Evolutionary conservation across 53 echinoderm and acorn worm species (phyloP).

Genomic region (Henricia sp.): DNA sequence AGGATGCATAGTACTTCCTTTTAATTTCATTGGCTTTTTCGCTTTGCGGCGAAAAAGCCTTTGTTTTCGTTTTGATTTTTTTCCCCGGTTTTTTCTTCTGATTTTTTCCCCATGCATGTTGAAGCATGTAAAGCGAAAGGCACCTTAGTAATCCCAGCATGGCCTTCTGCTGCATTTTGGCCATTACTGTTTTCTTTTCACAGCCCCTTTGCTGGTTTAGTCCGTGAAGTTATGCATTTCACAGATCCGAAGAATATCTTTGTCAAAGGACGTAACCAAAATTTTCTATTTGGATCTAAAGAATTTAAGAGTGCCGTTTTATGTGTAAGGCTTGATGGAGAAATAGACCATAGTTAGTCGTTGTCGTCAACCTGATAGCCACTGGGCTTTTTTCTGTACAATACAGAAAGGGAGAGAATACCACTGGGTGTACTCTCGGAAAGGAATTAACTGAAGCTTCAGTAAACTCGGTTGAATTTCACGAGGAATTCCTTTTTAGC

Average conservation of each 20-base stretch:
- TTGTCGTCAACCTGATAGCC: no score
- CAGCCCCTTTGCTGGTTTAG: not conserved
- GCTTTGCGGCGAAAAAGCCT: no score
- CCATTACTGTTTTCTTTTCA: slow-evolving; percentile 11
- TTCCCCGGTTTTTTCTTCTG: no score
- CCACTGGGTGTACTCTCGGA: not conserved
- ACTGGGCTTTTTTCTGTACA: no score
- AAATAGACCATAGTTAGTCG: not conserved
- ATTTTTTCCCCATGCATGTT: no score
- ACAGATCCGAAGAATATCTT: not conserved
- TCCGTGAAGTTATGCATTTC: not conserved
- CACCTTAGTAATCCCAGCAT: slow-evolving; percentile 11
- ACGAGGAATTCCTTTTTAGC: no score
- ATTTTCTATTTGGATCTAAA: slow-evolving; percentile 19
- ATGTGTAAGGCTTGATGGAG: slow-evolving; percentile 20
- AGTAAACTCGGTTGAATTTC: not conserved
- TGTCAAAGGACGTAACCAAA: slow-evolving; percentile 10
- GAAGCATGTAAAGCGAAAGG: no score
- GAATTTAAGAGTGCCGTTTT: slow-evolving; percentile 29
- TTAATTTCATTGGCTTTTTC: no score
- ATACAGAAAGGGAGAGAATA: not conserved
- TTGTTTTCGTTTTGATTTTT: no score
- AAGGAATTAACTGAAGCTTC: not conserved
- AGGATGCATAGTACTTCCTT: slow-evolving; percentile 38
- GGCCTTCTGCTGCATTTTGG: slow-evolving; percentile 49